These are phyloP conservation scores for Dasyurus viverrinus DNA, from an alignment of 2,113 vertebrate species.

Conservation along the genomic window DNA sequence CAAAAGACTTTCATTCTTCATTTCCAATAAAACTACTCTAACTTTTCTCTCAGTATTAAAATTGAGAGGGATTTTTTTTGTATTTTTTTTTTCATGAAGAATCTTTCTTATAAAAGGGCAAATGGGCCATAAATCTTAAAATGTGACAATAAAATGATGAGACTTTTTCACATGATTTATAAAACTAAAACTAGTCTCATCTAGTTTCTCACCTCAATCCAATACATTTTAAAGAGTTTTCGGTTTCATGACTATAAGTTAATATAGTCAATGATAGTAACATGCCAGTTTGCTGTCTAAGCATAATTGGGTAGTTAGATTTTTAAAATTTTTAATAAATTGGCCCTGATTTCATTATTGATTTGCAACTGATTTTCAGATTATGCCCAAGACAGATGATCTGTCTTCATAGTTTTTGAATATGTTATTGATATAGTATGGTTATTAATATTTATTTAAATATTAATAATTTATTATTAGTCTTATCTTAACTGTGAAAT, in stretches of 20 bases:
- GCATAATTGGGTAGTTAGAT: slow-evolving; percentile 33
- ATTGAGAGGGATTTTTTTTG: neutral
- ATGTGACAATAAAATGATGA: neutral
- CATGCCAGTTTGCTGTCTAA: slow-evolving; percentile 57
- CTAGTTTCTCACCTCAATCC: slow-evolving; percentile 58
- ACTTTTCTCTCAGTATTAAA: slow-evolving; percentile 62
- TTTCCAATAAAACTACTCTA: slow-evolving; percentile 73
- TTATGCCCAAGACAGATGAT: neutral
- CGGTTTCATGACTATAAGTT: slow-evolving; percentile 62
- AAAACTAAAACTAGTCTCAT: neutral
- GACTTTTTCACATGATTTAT: neutral
- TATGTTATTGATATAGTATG: neutral
- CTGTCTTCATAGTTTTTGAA: neutral
- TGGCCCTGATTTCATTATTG: slow-evolving; percentile 29
- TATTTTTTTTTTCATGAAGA: slow-evolving; percentile 4
- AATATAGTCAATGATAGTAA: neutral
- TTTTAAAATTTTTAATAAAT: slow-evolving; percentile 55
- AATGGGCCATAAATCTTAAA: neutral
- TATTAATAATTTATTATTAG: neutral
- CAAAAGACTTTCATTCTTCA: slow-evolving; percentile 59
- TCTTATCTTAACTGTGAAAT: neutral
- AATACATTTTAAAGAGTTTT: slow-evolving; percentile 68
- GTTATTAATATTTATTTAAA: slow-evolving; percentile 1
- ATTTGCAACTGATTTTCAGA: slow-evolving; percentile 39
- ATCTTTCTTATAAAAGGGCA: neutral